A percentile compares a stretch with the other conserved stretches of the same genome.
These are phyloP conservation scores for Turritopsis dohrnii DNA, from an alignment of 30 jellyfish, hydroid and myxozoan species.

Conservation along the genomic window DNA sequence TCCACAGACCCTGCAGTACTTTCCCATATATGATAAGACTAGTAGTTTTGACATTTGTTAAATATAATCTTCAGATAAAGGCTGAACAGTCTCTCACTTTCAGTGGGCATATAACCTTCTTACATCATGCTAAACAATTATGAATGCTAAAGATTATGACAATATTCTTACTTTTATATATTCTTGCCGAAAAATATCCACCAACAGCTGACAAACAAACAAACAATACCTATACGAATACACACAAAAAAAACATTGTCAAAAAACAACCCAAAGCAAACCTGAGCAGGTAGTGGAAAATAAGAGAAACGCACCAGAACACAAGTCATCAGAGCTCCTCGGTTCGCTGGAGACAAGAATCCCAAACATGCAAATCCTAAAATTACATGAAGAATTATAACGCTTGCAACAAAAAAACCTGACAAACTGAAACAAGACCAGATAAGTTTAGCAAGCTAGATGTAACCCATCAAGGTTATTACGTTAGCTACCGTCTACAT, in stretches of 20 bases:
- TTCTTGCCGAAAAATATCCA: conserved; percentile 85
- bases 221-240: conserved; percentile 61
- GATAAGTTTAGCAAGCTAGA: no score
- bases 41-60: no score
- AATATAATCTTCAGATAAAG: no score
- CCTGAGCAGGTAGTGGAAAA: not conserved
- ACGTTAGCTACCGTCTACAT: no score
- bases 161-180: conserved; percentile 75
- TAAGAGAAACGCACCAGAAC: conserved; percentile 50
- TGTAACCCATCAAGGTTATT: no score
- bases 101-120: not conserved
- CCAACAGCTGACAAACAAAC: conserved; percentile 91
- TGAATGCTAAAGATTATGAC: not conserved
- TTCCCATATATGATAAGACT: no score
- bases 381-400: conserved; percentile 1
- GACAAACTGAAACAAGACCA: not conserved
- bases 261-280: not conserved
- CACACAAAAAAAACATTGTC: not conserved
- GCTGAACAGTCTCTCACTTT: not conserved
- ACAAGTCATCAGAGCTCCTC: conserved; percentile 98
- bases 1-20: no score
- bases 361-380: conserved; percentile 96
- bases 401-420: not conserved
- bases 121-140: not conserved
- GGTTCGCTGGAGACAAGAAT: conserved; percentile 95